A percentile compares a stretch with the other conserved stretches of the same genome.
Evolutionary conservation across 1,140 invertebrate genomes (phyloP).

Genomic region (Pachyrhynchus sulphureomaculatus): DNA sequence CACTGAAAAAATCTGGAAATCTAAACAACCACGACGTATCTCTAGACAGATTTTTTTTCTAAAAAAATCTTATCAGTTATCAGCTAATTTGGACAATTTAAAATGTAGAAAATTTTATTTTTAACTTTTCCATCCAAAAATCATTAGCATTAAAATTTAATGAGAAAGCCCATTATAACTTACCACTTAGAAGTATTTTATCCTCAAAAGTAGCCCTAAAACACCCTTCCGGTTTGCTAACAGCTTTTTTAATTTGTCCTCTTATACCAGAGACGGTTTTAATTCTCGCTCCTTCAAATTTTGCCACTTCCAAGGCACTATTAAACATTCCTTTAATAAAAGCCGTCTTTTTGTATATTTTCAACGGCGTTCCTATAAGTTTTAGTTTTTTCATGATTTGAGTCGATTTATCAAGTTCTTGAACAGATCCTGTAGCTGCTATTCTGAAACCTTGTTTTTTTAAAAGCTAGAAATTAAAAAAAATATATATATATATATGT

Average conservation of each 20-base stretch:
- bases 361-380: conserved; percentile 85
- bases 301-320: conserved; percentile 88
- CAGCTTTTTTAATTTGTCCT: conserved; percentile 95
- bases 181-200: conserved; percentile 87
- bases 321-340: conserved; percentile 98
- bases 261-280: conserved; percentile 96
- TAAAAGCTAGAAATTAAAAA: conserved; percentile 58
- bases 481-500: background rate
- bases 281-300: conserved; percentile 95
- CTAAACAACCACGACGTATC: too few relatives aligned
- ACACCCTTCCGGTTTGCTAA: conserved; percentile 80
- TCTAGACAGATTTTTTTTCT: too few relatives aligned
- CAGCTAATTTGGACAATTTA: too few relatives aligned
- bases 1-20: too few relatives aligned
- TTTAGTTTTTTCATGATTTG: conserved; percentile 98
- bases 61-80: too few relatives aligned
- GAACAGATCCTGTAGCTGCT: conserved; percentile 91
- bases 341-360: conserved; percentile 97
- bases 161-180: conserved; percentile 37
- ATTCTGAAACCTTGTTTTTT: conserved; percentile 87
- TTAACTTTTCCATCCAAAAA: too few relatives aligned
- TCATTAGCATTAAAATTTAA: too few relatives aligned
- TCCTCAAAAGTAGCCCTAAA: conserved; percentile 98
- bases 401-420: conserved; percentile 91
- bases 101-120: too few relatives aligned